These are phyloP conservation scores for Stenodema calcarata DNA, from an alignment of 2,888 invertebrate genomes.

Conservation along the genomic window DNA sequence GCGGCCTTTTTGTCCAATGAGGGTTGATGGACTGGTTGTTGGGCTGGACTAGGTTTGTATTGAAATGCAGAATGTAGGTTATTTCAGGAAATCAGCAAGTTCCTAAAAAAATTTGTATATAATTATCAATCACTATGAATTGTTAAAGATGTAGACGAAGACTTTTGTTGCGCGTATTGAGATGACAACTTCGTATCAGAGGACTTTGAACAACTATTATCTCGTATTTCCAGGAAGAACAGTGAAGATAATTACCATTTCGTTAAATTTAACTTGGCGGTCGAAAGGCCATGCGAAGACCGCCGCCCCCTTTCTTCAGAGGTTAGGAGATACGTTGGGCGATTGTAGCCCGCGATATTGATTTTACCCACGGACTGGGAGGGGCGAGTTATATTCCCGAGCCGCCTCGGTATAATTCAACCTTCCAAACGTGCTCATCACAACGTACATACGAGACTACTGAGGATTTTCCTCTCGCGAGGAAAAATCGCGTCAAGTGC, in stretches of 20 bases:
- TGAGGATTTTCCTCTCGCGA: neutral
- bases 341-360: constrained; percentile 50
- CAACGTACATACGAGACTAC: neutral
- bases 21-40: no score
- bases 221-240: neutral
- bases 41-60: no score
- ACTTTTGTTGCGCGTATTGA: no score
- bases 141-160: no score
- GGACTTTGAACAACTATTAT: neutral
- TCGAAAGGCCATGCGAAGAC: neutral
- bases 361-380: constrained; percentile 52
- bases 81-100: no score
- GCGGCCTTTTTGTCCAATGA: no score
- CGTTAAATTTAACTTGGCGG: neutral
- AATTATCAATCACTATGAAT: no score
- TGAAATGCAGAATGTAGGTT: no score
- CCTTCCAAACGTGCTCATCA: neutral
- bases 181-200: no score
- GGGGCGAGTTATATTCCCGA: constrained; percentile 48
- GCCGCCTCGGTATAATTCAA: neutral
- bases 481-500: neutral
- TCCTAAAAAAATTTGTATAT: no score
- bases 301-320: neutral
- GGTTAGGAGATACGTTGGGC: constrained; percentile 36
- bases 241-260: neutral